Conservation (phyloP, 2,113 vertebrate species). For the Trochalopteron elliotii region DNA sequence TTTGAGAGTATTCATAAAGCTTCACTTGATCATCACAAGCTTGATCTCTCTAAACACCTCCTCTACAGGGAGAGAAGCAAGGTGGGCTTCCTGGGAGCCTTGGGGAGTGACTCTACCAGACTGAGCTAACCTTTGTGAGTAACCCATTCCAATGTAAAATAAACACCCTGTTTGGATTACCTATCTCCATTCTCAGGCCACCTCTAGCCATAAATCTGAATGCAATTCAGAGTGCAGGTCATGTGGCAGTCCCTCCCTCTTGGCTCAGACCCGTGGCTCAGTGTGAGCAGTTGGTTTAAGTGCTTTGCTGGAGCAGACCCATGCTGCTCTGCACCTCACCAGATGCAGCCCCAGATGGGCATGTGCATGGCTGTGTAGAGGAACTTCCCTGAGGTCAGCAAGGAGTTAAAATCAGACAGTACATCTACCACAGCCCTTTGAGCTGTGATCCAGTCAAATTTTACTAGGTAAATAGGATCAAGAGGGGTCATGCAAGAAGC, state of each 20-base stretch:
- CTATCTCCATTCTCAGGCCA: neutral
- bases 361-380: neutral
- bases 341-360: neutral
- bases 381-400: neutral
- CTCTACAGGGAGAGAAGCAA: neutral
- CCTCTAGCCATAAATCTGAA: neutral
- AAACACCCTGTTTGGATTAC: neutral
- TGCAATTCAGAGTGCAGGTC: neutral
- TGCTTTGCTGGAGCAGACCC: slow-evolving; percentile 17
- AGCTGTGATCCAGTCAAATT: neutral
- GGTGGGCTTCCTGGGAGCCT: neutral
- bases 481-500: neutral
- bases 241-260: neutral
- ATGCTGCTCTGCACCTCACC: neutral
- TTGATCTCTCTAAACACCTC: neutral
- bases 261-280: neutral
- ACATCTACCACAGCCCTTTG: neutral
- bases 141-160: neutral
- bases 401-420: neutral
- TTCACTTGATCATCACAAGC: neutral
- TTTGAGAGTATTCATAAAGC: neutral
- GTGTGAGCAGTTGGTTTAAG: neutral
- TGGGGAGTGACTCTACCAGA: neutral
- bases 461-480: neutral
- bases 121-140: neutral